These are phyloP conservation scores for Tipula unca DNA, from an alignment of 2,888 invertebrate species.

Conservation along the genomic window DNA sequence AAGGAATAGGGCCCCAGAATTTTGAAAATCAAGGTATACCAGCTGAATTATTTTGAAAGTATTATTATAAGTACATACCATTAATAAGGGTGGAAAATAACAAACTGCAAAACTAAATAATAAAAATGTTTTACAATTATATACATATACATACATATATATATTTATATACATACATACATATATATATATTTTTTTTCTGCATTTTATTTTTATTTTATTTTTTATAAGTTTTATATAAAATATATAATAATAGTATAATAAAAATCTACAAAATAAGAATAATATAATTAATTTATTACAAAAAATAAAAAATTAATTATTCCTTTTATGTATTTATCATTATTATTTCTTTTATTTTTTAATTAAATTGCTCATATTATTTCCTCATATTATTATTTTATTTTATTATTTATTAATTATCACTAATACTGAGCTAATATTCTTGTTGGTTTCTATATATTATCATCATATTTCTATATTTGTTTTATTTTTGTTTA, in stretches of 20 bases:
- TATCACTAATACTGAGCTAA: slow-evolving; percentile 14
- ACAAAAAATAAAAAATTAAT: neutral
- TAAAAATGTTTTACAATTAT: neutral
- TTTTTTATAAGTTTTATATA: neutral
- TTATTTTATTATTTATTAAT: neutral
- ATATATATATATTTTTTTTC: neutral
- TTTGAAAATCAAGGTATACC: too few relatives aligned
- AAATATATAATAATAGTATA: neutral
- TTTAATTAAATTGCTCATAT: neutral
- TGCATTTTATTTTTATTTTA: neutral
- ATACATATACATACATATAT: neutral
- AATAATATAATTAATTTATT: neutral
- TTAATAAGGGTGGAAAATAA: too few relatives aligned
- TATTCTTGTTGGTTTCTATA: neutral
- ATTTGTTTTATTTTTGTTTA: neutral
- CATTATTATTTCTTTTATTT: neutral
- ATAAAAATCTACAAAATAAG: neutral
- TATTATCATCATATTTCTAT: neutral
- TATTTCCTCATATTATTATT: neutral
- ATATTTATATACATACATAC: too few relatives aligned
- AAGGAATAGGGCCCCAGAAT: too few relatives aligned
- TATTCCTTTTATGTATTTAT: neutral
- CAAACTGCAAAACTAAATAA: neutral
- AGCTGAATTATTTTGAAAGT: too few relatives aligned
- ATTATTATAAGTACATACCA: too few relatives aligned